phyloP scores from a whole-genome alignment of 2,797 vertebrate genomes.

The Parauchenoglanis ngamensis region DNA sequence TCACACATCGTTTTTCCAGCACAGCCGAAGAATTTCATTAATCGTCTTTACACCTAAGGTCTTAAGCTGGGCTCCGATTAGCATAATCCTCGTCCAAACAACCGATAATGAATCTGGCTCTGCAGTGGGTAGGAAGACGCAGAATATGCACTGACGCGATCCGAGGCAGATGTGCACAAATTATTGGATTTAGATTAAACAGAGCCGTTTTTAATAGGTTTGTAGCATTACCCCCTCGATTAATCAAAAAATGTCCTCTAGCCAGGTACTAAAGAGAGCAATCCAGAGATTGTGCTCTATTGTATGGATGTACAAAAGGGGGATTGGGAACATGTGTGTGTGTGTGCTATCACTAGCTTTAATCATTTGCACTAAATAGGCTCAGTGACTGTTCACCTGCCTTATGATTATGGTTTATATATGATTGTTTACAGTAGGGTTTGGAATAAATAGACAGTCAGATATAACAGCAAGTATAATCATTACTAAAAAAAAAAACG shows the following conservation, averaged over 20 bases:
- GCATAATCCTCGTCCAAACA: constrained; percentile 81
- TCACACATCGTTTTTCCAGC: constrained; percentile 68
- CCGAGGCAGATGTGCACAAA: constrained; percentile 68
- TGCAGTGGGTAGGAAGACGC: constrained; percentile 59
- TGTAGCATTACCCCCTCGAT: constrained; percentile 68
- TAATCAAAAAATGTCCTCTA: constrained; percentile 70
- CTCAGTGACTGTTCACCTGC: background rate
- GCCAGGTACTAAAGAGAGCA: constrained; percentile 40
- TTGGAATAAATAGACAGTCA: background rate
- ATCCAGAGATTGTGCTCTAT: constrained; percentile 19
- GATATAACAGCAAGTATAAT: background rate
- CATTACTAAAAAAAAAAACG: background rate
- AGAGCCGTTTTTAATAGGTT: constrained; percentile 72
- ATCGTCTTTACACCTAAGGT: constrained; percentile 74
- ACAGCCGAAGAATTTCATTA: constrained; percentile 76
- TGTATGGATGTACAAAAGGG: background rate
- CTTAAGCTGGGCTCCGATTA: constrained; percentile 73
- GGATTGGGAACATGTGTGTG: background rate
- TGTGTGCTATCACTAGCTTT: background rate
- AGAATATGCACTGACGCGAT: constrained; percentile 62
- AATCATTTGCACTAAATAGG: background rate
- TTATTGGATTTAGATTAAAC: constrained; percentile 81
- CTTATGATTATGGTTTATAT: background rate
- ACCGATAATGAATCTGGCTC: constrained; percentile 79
- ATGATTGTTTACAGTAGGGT: background rate